A percentile compares a stretch with the other conserved stretches of the same genome.
Evolutionary conservation across 2,888 invertebrate species (phyloP).

Genomic region (Plemyria rubiginata): DNA sequence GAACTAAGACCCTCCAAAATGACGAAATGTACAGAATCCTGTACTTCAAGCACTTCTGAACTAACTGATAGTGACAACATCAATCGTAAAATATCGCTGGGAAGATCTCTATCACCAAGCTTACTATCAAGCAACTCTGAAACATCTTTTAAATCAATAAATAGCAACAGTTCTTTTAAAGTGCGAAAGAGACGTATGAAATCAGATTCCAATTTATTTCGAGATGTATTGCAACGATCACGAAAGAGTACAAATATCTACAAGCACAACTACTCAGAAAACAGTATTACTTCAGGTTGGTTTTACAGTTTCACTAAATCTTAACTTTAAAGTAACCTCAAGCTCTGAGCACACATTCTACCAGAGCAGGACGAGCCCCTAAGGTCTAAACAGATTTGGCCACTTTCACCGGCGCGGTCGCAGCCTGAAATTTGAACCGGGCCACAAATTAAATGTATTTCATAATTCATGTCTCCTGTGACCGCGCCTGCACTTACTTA

Average conservation of each 20-base stretch:
- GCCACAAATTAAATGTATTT: too few species aligned
- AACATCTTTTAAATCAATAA: constrained; percentile 71
- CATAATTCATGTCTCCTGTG: too few species aligned
- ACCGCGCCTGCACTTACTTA: too few species aligned
- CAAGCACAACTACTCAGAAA: constrained; percentile 55
- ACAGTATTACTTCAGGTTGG: constrained; percentile 57
- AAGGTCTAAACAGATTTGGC: too few species aligned
- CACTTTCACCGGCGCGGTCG: too few species aligned
- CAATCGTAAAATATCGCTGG: constrained; percentile 39
- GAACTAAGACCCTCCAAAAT: constrained; percentile 65
- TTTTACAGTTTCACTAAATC: not conserved
- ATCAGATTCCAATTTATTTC: constrained; percentile 70
- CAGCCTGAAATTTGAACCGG: too few species aligned
- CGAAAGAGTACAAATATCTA: constrained; percentile 53
- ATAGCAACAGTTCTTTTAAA: constrained; percentile 70
- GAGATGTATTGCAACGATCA: constrained; percentile 66
- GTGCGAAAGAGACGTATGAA: constrained; percentile 68
- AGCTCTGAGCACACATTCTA: too few species aligned
- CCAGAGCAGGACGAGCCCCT: too few species aligned
- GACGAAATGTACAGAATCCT: constrained; percentile 62
- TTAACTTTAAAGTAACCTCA: not conserved
- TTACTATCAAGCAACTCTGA: constrained; percentile 56
- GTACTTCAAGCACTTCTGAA: constrained; percentile 62
- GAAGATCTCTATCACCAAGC: constrained; percentile 50
- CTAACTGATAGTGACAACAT: constrained; percentile 53